Base-by-base conservation (phyloP, 92 coral and sea anemone genomes). In the Zoanthus sansibaricus region DNA sequence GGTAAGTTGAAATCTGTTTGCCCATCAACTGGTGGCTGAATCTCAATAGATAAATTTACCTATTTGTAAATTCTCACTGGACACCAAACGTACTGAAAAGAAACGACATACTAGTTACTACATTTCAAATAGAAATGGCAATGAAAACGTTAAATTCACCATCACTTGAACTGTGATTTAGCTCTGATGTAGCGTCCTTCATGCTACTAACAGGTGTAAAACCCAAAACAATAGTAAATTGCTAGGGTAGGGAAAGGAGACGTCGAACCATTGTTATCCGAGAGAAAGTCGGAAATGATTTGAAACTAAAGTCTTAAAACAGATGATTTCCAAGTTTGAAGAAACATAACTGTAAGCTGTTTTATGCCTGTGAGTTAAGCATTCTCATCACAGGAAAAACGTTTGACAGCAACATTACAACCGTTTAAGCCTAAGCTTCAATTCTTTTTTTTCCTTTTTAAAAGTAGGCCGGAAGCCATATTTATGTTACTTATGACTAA, bases 1-100 rank as follows among this genome's bases (percentile, higher is more conserved):
- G 98, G 98, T 94, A 87, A 44, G 97, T 11, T 5, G 55, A 49
- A 37, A 37, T 37, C 55, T 49, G 12, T 49, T 49, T 49, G 12
- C 7, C 7, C 55, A 9, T 49, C 55, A 9, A 49, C 10, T 11
- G 55, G 12, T 11, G 4, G 8, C 12, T 49, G 12, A 49, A 1
- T 49, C 7, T 49, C 55, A 5, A 49, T 9, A 7, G 55, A 7
- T 49, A 7, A 7, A 49, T 11, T 49, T 49, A 49, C 55, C 55
- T 1, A 49, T 5, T 11, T 11, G 12, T 49, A 49, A 25, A 0
- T 11, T 11, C 9, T 30, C 4, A 37, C 42, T 37, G 42, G 42
- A 37, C 42, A 37, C 42, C 42, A 4, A 66, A 66, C 32, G 10
- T 17, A 66, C 71, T 2, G 71, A 64, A 25, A 25, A 25, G 25